A percentile compares a stretch with the other conserved stretches of the same genome.
phyloP scores from a whole-genome alignment of 2,113 vertebrate genomes.

The Ceyx melanurus region DNA sequence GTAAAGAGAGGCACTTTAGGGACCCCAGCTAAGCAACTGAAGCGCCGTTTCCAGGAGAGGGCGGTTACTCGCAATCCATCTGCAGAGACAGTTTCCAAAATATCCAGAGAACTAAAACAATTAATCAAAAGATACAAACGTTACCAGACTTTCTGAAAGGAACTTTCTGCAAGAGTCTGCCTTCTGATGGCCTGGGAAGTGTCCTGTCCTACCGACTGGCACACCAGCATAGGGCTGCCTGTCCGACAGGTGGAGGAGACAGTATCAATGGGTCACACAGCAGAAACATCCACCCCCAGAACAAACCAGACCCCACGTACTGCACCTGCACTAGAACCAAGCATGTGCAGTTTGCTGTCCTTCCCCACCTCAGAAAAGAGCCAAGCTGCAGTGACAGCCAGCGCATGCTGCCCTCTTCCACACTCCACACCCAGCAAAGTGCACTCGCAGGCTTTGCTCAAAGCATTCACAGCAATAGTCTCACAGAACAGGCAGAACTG shows the following conservation, averaged over 20 bases:
- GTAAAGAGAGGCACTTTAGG: slow-evolving; percentile 58
- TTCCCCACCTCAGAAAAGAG: neutral
- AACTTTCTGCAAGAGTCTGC: neutral
- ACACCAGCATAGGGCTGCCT: neutral
- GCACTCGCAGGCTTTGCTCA: neutral
- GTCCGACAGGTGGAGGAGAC: neutral
- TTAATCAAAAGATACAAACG: slow-evolving; percentile 32
- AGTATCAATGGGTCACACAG: neutral
- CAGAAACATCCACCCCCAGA: neutral
- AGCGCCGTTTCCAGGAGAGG: slow-evolving; percentile 54
- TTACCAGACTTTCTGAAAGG: slow-evolving; percentile 19
- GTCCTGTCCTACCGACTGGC: neutral
- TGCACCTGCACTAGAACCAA: neutral
- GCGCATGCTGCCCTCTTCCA: neutral
- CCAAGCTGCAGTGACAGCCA: neutral
- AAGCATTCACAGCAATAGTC: neutral
- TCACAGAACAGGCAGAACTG: neutral
- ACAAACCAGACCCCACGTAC: neutral
- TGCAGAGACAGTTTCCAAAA: slow-evolving; percentile 65
- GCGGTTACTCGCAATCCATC: slow-evolving; percentile 57
- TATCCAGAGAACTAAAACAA: slow-evolving; percentile 65
- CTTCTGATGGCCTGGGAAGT: neutral
- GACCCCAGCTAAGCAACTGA: slow-evolving; percentile 49
- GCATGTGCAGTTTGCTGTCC: fast-evolving
- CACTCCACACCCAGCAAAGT: neutral